phyloP scores from a whole-genome alignment of 2,797 vertebrate genomes.

The Pagetopsis macropterus region DNA sequence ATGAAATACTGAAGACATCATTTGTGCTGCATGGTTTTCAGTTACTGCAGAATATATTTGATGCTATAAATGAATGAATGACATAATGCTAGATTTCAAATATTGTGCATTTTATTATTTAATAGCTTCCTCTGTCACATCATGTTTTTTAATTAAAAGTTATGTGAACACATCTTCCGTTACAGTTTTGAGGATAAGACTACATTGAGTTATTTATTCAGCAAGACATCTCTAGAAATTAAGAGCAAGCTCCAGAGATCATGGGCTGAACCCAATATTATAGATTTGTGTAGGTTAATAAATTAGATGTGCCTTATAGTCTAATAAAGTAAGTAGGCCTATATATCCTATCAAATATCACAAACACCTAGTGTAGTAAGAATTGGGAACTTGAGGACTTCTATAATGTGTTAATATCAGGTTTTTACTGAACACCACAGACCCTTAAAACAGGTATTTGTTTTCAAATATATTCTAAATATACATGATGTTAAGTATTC shows the following conservation, averaged over 20 bases:
- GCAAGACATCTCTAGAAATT: background rate
- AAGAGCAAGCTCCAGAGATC: background rate
- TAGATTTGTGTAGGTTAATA: background rate
- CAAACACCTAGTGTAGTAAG: background rate
- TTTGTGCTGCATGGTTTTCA: conserved; percentile 5
- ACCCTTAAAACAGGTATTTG: background rate
- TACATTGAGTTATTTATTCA: background rate
- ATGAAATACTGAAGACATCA: background rate
- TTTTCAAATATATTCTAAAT: background rate
- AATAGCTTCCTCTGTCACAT: background rate
- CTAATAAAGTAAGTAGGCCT: background rate
- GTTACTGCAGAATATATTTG: background rate
- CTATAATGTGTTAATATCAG: background rate
- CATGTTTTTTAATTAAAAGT: background rate
- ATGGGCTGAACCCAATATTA: background rate
- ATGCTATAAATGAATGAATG: background rate
- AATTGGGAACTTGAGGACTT: background rate
- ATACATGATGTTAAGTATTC: background rate
- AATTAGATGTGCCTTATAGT: background rate
- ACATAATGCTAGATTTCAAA: background rate
- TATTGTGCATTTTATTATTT: conserved; percentile 2
- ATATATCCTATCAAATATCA: rapidly evolving
- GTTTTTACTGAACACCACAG: background rate
- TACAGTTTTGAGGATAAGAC: background rate
- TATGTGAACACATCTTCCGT: background rate